These are phyloP conservation scores for Cerastis leucographa DNA, from an alignment of 2,888 invertebrate genomes.

Conservation along the genomic window DNA sequence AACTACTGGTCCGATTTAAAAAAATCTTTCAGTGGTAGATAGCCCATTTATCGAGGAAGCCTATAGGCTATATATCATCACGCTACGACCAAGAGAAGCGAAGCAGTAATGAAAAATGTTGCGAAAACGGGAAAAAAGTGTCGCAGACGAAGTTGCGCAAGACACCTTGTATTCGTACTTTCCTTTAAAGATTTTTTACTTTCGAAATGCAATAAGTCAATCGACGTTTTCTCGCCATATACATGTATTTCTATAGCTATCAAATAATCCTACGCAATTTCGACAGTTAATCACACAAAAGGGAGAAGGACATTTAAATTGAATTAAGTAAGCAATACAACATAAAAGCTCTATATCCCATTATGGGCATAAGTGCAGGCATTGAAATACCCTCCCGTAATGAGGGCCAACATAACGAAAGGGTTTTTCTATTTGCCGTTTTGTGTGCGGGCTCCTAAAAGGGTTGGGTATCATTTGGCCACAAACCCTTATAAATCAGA, in stretches of 20 bases:
- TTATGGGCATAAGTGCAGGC: constrained; percentile 25
- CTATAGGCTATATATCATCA: too few species aligned
- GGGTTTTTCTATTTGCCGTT: constrained; percentile 55
- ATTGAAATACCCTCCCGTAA: constrained; percentile 48
- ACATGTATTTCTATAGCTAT: neutral
- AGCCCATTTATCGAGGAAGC: too few species aligned
- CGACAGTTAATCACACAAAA: too few species aligned
- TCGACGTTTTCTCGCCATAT: neutral
- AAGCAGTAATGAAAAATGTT: too few species aligned
- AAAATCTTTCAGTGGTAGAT: too few species aligned
- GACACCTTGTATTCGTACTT: too few species aligned
- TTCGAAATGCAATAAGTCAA: too few species aligned
- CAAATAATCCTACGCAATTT: neutral
- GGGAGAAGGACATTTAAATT: constrained; percentile 27
- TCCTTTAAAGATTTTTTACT: too few species aligned
- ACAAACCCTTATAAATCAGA: constrained; percentile 74
- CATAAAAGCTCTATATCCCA: neutral
- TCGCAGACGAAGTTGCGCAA: too few species aligned
- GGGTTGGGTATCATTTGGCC: constrained; percentile 70
- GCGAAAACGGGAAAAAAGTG: too few species aligned
- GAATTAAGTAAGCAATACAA: constrained; percentile 16
- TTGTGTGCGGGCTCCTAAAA: constrained; percentile 65
- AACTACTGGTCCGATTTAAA: too few species aligned
- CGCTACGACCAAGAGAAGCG: too few species aligned
- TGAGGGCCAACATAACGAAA: constrained; percentile 39